phyloP scores from a whole-genome alignment of 2,888 invertebrate genomes.

The Phengaris arion region DNA sequence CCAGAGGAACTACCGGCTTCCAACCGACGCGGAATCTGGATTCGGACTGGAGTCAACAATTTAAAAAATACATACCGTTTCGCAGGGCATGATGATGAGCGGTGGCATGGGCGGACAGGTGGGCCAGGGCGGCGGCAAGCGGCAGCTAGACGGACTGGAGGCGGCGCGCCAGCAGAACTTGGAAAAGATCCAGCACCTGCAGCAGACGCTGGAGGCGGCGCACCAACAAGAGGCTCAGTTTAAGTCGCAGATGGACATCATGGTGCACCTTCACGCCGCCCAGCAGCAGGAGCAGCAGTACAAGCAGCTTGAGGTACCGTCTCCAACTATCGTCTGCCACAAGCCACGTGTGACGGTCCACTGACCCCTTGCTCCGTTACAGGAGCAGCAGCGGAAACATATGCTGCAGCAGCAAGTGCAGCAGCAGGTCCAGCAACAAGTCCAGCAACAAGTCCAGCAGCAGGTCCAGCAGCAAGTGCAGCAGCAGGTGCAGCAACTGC shows the following conservation, averaged over 20 bases:
- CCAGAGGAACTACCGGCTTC: too few relatives aligned
- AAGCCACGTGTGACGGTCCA: not conserved
- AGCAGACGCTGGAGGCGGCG: constrained; percentile 88
- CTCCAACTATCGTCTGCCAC: not conserved
- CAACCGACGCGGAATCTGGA: not conserved
- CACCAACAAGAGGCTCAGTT: constrained; percentile 88
- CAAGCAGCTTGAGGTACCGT: constrained; percentile 83
- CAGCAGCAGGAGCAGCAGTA: constrained; percentile 90
- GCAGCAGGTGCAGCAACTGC: constrained; percentile 69
- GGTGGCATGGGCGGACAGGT: constrained; percentile 60
- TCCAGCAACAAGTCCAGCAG: constrained; percentile 57
- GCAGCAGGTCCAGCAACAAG: constrained; percentile 47
- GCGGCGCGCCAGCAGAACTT: constrained; percentile 88
- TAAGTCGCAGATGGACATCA: constrained; percentile 87
- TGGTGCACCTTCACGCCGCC: constrained; percentile 85
- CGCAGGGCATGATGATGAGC: constrained; percentile 67
- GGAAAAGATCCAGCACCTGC: constrained; percentile 85
- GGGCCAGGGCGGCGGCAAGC: constrained; percentile 55
- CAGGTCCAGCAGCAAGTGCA: constrained; percentile 70
- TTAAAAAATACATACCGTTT: not conserved
- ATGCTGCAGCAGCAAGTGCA: constrained; percentile 49
- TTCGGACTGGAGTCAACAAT: too few relatives aligned
- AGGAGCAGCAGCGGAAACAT: constrained; percentile 2
- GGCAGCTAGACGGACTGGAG: constrained; percentile 81
- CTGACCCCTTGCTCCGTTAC: not conserved